A percentile compares a stretch with the other conserved stretches of the same genome.
These are phyloP conservation scores for Lacanobia oleracea DNA, from an alignment of 2,888 invertebrate species.

Conservation along the genomic window DNA sequence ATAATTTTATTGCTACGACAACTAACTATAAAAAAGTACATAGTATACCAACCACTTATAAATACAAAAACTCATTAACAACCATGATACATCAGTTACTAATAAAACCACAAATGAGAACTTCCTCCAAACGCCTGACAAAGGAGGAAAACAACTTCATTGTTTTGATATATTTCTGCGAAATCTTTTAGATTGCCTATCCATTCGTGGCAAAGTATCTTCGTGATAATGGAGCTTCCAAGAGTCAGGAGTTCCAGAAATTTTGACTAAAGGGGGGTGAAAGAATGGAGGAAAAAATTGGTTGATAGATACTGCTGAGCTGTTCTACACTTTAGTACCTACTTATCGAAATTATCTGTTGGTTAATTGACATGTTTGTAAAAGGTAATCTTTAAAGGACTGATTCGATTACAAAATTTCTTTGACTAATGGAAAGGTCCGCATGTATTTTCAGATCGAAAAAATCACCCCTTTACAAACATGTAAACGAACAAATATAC, in stretches of 20 bases:
- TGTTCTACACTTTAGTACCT: background rate
- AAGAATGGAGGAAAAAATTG: conserved; percentile 41
- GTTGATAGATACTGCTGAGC: background rate
- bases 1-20: background rate
- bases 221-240: conserved; percentile 46
- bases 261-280: conserved; percentile 2
- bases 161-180: conserved; percentile 64
- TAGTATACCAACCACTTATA: background rate
- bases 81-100: conserved; percentile 45
- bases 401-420: no score
- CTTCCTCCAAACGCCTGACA: conserved; percentile 53
- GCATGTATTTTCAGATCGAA: no score
- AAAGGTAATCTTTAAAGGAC: no score
- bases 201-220: conserved; percentile 57
- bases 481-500: no score
- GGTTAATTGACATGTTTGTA: no score
- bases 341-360: no score
- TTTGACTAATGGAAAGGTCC: no score
- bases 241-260: conserved; percentile 50
- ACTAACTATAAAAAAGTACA: background rate
- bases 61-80: conserved; percentile 39
- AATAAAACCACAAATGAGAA: conserved; percentile 62
- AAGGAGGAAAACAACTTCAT: conserved; percentile 65
- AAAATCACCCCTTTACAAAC: no score
- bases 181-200: conserved; percentile 54